Conservation (phyloP, 2,797 vertebrate genomes). For the Halcyon chelicuti region DNA sequence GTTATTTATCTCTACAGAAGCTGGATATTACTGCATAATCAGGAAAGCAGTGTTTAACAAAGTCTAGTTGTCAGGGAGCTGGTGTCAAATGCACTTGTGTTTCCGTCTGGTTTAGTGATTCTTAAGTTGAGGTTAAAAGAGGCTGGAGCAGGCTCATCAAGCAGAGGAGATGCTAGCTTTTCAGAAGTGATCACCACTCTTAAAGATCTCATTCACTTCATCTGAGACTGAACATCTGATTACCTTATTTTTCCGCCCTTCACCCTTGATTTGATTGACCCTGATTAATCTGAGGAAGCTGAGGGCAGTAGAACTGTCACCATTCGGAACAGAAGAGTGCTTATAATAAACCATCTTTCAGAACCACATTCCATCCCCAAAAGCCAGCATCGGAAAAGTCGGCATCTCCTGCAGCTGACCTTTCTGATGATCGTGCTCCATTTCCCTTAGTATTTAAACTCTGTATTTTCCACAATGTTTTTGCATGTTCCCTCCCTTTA, state of each 20-base stretch:
- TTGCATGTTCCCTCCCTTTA: neutral
- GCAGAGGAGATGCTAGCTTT: neutral
- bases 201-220: neutral
- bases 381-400: neutral
- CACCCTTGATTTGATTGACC: neutral
- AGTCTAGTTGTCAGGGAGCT: neutral
- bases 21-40: neutral
- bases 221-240: neutral
- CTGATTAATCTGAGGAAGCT: neutral
- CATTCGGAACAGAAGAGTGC: neutral
- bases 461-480: neutral
- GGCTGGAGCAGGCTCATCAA: neutral
- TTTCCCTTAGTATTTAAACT: neutral
- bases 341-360: neutral
- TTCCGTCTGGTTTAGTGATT: neutral
- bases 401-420: neutral
- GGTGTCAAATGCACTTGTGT: neutral
- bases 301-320: neutral
- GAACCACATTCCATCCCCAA: neutral
- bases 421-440: rapidly evolving
- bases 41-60: neutral
- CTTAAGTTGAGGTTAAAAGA: neutral
- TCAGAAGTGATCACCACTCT: neutral
- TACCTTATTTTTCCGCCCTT: neutral
- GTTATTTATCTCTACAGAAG: neutral